Percentiles rank a stretch among this genome's conserved stretches.
These are phyloP conservation scores for Papilio dardanus DNA, from an alignment of 1,140 invertebrate species.

Conservation along the genomic window DNA sequence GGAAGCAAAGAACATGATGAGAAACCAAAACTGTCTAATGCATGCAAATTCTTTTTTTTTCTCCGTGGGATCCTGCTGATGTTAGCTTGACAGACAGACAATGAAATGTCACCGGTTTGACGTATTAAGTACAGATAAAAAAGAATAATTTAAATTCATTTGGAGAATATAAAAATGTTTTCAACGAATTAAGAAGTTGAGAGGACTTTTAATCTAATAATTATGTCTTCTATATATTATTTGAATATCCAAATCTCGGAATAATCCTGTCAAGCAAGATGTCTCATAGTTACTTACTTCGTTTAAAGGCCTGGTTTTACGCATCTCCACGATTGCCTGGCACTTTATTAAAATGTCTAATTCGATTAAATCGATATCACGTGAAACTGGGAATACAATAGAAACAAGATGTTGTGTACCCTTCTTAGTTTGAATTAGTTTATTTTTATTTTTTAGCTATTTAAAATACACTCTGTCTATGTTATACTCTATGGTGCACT, in stretches of 20 bases:
- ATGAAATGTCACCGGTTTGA: not conserved
- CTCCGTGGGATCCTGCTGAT: constrained; percentile 23
- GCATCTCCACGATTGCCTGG: too few relatives aligned
- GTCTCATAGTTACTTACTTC: too few relatives aligned
- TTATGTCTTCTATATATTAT: too few relatives aligned
- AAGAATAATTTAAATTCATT: not conserved
- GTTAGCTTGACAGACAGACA: not conserved
- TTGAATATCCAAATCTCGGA: too few relatives aligned
- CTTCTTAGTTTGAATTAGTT: too few relatives aligned
- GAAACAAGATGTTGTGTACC: too few relatives aligned
- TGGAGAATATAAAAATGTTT: not conserved
- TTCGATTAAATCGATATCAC: too few relatives aligned
- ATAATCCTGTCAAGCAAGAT: too few relatives aligned
- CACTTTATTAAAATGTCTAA: too few relatives aligned
- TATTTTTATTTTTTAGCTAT: too few relatives aligned
- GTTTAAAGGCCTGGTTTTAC: too few relatives aligned
- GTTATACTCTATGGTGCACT: not conserved
- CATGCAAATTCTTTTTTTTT: constrained; percentile 30
- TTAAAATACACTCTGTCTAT: not conserved
- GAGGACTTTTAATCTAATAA: not conserved
- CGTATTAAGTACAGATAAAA: constrained; percentile 25
- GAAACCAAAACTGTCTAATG: constrained; percentile 34
- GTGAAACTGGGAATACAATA: too few relatives aligned
- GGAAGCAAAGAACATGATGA: constrained; percentile 27
- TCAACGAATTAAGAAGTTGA: not conserved